Evolutionary conservation across 2,113 vertebrate species (phyloP), one percentile per base, ranked within the genome.

Genomic region (Cebidichthys violaceus): DNA sequence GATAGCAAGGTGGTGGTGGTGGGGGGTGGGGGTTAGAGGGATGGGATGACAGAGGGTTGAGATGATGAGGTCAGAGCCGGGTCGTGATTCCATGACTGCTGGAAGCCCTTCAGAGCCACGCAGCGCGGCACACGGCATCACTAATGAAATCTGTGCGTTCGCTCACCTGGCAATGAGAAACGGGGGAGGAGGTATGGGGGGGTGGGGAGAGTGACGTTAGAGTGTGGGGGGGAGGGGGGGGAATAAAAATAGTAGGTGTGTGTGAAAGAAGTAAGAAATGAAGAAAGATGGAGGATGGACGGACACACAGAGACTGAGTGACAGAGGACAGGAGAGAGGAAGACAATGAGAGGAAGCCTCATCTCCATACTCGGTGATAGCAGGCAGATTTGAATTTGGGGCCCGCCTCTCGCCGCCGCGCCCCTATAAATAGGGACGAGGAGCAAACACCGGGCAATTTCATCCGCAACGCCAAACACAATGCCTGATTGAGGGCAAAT

Each of bases 401-500:
- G 73, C 39, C 75, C 24, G 43, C 89, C 81, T 85, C 81, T 82
- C 69, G 79, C 13, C 69, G 76, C 10, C 65, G 78, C 82, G 54
- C 66, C 59, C 76, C 86, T 81, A 81, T 82, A 90, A 94, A 90
- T 81, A 80, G 83, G 76, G 79, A 88, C 83, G 78, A 79, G 83
- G 68, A 83, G 86, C 89, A 93, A 91, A 93, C 88, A 92, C 79
- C 60, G 83, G 80, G 90, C 90, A 91, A 93, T 90, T 90, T 82
- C 79, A 1, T 55, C 83, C 7, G 84, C 86, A 81, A 85, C 86
- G 77, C 75, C 88, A 90, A 91, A 92, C 91, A 91, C 88, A 81
- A 83, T 72, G 77, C 57, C 90, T 93, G 93, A 94, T 91, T 92
- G 91, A 94, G 89, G 89, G 86, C 85, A 88, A 94, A 95, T 95